Base-by-base conservation (phyloP, 1,140 invertebrate genomes). In the Lineus longissimus region DNA sequence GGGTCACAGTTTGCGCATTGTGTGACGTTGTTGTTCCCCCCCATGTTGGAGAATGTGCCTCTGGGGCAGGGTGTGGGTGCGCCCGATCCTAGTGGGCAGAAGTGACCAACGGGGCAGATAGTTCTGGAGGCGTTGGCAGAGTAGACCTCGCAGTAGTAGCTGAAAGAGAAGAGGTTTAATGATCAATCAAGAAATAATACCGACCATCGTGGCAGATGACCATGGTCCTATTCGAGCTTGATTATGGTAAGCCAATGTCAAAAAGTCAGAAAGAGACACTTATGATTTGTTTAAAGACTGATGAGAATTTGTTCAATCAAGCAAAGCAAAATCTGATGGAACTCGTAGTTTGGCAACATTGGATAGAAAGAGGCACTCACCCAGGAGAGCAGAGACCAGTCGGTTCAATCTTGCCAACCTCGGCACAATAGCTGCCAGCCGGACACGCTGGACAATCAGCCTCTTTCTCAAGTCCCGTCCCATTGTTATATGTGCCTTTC, bases 71-170 rank as follows among this genome's bases (percentile, higher is more conserved):
- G 64, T n/a, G 63, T 57, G 29, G 75, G 71, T 6, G 54, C 41
- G 9, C 68, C 55, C 9, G 72, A 74, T 9, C 76, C 72, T 47
- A 65, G 66, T n/a, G 71, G 72, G 63, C 77, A 79, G 62, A 74
- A 76, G 45, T 71, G 64, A 4, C 77, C 77, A 9, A 67, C 67
- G 9, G 76, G 73, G 58, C 77, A 79, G 29, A 71, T 67, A 29
- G 61, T 54, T 43, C 66, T 62, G 30, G 65, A 67, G 15, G 74
- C 72, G 15, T 63, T 55, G 59, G 73, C 74, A 27, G 77, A 78
- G 15, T 66, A 67, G 9, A 74, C 59, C 27, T 67, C 68, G 72
- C 77, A 79, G 69, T 77, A 79, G 55, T 71, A 78, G 6, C 77
- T 76, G 58, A 29, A 64, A 51, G 29, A 59, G 31, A 60, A 54